phyloP scores from a whole-genome alignment of 2,888 invertebrate genomes.

The Hydrotaea diabolus region DNA sequence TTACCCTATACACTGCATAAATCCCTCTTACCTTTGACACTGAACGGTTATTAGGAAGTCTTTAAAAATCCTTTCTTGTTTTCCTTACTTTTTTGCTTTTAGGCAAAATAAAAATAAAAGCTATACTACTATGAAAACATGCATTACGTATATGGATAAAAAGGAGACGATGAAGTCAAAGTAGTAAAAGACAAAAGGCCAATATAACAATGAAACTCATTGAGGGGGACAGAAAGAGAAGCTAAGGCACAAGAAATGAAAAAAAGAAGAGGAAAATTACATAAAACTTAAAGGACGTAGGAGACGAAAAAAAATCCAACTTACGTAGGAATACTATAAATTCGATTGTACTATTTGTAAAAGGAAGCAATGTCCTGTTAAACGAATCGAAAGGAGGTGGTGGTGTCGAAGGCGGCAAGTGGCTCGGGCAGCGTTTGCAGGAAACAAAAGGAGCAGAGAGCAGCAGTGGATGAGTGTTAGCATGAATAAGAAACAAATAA shows the following conservation, averaged over 20 bases:
- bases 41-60: constrained; percentile 21
- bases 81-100: constrained; percentile 1
- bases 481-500: constrained; percentile 53
- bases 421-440: too few relatives aligned
- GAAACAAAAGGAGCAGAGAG: neutral
- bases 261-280: constrained; percentile 40
- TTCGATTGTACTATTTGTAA: constrained; percentile 27
- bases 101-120: constrained; percentile 1
- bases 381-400: neutral
- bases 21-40: constrained; percentile 37
- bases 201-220: constrained; percentile 40
- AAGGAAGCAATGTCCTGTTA: constrained; percentile 12
- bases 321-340: constrained; percentile 39
- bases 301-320: neutral
- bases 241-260: neutral
- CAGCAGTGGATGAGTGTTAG: neutral
- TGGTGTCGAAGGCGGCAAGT: neutral
- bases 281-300: constrained; percentile 34
- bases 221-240: neutral
- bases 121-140: constrained; percentile 11
- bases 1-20: neutral
- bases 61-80: neutral
- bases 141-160: neutral
- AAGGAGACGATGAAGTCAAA: neutral
- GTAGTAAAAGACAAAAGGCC: constrained; percentile 25